Conservation (phyloP, 2,113 vertebrate species). For the Aphelocoma coerulescens region DNA sequence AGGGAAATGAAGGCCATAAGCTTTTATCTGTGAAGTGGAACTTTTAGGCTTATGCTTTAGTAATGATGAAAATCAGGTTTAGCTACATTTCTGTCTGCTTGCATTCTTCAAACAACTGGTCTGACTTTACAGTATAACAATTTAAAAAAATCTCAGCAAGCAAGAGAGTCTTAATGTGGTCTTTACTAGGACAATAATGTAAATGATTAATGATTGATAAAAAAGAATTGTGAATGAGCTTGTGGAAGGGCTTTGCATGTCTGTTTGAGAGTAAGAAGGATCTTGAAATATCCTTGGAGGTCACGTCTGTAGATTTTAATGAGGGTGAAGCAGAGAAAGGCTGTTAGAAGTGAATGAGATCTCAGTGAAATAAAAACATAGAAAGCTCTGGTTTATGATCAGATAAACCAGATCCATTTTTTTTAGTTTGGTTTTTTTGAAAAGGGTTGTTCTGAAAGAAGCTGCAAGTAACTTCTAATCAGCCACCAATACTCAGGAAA, state of each 20-base stretch:
- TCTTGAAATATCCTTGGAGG: background rate
- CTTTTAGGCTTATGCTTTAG: background rate
- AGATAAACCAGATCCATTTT: background rate
- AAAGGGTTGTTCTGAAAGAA: background rate
- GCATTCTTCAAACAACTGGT: background rate
- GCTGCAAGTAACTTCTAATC: background rate
- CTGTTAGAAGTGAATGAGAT: background rate
- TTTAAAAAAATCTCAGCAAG: background rate
- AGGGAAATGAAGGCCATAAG: background rate
- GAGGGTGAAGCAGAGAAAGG: background rate
- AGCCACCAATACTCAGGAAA: background rate
- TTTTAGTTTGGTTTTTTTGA: background rate
- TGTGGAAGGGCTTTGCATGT: background rate
- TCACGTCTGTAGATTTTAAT: background rate
- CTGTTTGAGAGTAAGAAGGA: background rate
- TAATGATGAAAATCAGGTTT: slow-evolving; percentile 46
- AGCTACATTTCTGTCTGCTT: slow-evolving; percentile 19
- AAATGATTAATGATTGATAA: slow-evolving; percentile 6
- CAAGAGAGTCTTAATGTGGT: background rate
- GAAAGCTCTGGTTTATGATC: background rate
- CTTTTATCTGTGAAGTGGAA: background rate
- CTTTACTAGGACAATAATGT: background rate
- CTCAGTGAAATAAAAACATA: background rate
- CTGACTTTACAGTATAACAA: background rate
- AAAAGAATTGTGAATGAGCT: background rate